Evolutionary conservation across 2,888 invertebrate genomes (phyloP).

Genomic region (Tipula helvola): DNA sequence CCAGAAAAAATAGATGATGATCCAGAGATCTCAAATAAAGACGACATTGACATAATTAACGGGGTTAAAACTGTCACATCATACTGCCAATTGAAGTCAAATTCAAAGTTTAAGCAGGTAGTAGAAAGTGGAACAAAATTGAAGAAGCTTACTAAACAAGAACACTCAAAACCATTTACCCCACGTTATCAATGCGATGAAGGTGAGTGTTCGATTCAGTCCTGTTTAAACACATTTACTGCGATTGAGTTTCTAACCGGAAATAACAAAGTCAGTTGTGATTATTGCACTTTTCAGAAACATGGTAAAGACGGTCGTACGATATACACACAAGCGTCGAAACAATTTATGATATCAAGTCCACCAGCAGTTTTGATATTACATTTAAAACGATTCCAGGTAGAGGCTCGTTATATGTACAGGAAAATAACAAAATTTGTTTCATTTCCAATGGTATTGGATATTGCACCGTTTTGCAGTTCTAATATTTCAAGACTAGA

Average conservation of each 20-base stretch:
- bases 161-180: conserved; percentile 24
- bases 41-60: conserved; percentile 36
- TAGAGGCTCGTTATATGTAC: conserved; percentile 56
- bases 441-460: conserved; percentile 71
- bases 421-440: conserved; percentile 79
- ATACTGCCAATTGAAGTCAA: conserved; percentile 7
- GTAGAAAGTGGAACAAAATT: conserved; percentile 15
- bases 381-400: conserved; percentile 91
- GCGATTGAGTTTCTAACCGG: conserved; percentile 81
- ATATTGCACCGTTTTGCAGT: conserved; percentile 85
- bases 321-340: conserved; percentile 68
- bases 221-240: conserved; percentile 88
- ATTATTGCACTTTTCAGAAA: conserved; percentile 54
- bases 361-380: conserved; percentile 90
- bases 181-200: conserved; percentile 61
- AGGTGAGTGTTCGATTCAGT: conserved; percentile 71
- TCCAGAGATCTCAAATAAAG: conserved; percentile 44
- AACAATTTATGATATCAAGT: conserved; percentile 74
- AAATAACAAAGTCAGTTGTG: conserved; percentile 87
- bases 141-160: conserved; percentile 23
- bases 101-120: conserved; percentile 15
- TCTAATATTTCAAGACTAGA: conserved; percentile 48
- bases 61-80: conserved; percentile 27
- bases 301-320: conserved; percentile 52
- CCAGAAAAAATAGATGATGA: conserved; percentile 43